Percentiles rank a stretch among this genome's conserved stretches.
Evolutionary conservation across 2,797 vertebrate genomes (phyloP).

Genomic region (Rhinatrema bivittatum): DNA sequence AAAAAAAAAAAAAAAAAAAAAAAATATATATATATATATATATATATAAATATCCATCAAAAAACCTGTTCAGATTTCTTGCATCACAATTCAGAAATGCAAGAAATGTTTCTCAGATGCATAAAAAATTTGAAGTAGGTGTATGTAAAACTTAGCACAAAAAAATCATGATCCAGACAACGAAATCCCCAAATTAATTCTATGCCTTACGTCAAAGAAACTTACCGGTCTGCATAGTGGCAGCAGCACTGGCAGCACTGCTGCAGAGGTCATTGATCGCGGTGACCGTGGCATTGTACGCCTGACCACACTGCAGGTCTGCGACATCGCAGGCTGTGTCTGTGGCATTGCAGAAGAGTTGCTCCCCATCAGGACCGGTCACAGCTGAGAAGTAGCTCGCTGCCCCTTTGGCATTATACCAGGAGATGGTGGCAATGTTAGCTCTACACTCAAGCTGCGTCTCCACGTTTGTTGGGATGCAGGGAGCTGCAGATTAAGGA

Average conservation of each 20-base stretch:
- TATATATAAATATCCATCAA: no score
- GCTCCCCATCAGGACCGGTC: conserved; percentile 24
- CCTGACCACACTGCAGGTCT: conserved; percentile 55
- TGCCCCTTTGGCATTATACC: conserved; percentile 13
- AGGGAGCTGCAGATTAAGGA: conserved; percentile 2
- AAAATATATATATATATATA: no score
- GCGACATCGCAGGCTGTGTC: conserved; percentile 40
- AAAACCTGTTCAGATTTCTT: no score
- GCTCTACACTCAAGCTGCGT: conserved; percentile 1
- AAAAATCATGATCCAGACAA: no score
- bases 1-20: no score
- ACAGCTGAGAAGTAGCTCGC: conserved; percentile 51
- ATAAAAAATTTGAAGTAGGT: no score
- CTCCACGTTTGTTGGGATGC: not conserved
- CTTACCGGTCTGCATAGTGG: no score
- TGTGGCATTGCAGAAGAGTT: conserved; percentile 43
- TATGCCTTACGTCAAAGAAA: no score
- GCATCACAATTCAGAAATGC: no score
- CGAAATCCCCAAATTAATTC: no score
- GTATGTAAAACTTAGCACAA: no score
- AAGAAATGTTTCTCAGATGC: no score
- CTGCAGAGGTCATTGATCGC: conserved; percentile 20
- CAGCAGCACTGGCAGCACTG: not conserved
- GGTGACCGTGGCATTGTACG: conserved; percentile 46
- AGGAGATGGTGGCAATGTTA: not conserved